phyloP scores from a whole-genome alignment of 2,797 vertebrate genomes.

The Furcifer pardalis region DNA sequence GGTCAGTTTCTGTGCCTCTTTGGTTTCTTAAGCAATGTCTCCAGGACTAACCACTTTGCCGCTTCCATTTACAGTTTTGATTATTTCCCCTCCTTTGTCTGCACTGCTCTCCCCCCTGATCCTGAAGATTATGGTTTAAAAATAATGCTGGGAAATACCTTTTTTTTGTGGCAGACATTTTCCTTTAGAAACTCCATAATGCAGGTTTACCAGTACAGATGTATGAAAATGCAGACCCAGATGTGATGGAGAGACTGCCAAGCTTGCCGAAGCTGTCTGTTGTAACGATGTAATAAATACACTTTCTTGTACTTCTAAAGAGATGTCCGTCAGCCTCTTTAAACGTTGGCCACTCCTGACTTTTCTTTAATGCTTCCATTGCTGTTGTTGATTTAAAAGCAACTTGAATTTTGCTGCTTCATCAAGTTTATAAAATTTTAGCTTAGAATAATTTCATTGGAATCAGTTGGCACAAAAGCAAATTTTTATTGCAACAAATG shows the following conservation, averaged over 20 bases:
- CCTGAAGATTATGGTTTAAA: neutral
- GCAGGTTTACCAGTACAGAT: conserved; percentile 29
- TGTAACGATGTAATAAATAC: conserved; percentile 68
- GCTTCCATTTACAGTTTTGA: conserved; percentile 15
- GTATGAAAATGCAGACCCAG: conserved; percentile 60
- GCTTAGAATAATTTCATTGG: conserved; percentile 12
- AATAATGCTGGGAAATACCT: neutral
- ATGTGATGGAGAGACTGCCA: conserved; percentile 51
- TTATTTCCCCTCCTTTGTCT: neutral
- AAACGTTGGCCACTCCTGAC: neutral
- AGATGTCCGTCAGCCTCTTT: conserved; percentile 26
- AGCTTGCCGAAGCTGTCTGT: conserved; percentile 62
- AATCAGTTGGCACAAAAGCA: conserved; percentile 21
- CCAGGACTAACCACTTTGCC: conserved; percentile 38
- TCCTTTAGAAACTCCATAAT: conserved; percentile 17
- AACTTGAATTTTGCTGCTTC: conserved; percentile 12
- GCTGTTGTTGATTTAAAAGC: neutral
- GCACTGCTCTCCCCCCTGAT: neutral
- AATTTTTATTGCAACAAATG: neutral
- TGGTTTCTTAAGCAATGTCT: conserved; percentile 8
- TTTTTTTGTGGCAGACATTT: neutral
- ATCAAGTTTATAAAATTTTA: neutral
- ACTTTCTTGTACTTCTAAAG: conserved; percentile 61
- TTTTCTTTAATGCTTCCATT: neutral
- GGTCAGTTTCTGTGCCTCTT: conserved; percentile 26